phyloP scores from a whole-genome alignment of 1,140 invertebrate species.

The Camponotus floridanus region DNA sequence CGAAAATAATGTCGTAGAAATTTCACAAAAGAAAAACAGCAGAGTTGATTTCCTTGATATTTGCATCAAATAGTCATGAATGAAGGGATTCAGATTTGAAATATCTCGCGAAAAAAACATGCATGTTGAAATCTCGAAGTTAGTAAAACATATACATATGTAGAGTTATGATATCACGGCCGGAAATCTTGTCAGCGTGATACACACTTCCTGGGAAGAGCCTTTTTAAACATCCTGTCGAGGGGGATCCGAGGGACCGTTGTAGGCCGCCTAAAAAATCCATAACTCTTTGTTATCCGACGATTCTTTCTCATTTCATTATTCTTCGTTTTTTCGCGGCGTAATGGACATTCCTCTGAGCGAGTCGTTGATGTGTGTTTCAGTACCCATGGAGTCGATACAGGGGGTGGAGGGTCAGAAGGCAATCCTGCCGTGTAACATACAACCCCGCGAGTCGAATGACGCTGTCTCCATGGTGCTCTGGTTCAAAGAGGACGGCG shows the following conservation, averaged over 20 bases:
- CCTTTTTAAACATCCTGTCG: not conserved
- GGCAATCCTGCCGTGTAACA: constrained; percentile 93
- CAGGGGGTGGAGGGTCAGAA: constrained; percentile 93
- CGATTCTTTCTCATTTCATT: constrained; percentile 30
- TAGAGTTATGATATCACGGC: not conserved
- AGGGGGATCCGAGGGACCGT: constrained; percentile 2
- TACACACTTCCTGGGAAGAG: not conserved
- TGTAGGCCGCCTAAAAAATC: constrained; percentile 22
- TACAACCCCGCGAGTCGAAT: constrained; percentile 91
- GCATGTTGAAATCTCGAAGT: not conserved
- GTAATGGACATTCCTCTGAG: constrained; percentile 39
- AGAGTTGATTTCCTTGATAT: not conserved
- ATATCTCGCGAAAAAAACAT: not conserved
- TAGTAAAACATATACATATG: not conserved
- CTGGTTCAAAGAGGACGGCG: constrained; percentile 94
- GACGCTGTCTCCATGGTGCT: constrained; percentile 95
- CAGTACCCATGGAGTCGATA: constrained; percentile 93
- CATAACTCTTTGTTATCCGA: constrained; percentile 39
- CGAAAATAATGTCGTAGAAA: not conserved
- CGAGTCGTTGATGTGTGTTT: constrained; percentile 77
- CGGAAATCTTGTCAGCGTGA: constrained; percentile 22
- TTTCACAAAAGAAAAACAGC: not conserved
- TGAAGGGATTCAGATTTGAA: constrained; percentile 21
- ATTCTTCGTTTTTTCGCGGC: constrained; percentile 39
- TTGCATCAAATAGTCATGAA: constrained; percentile 11